These are phyloP conservation scores for Brachynemurus nebulosus DNA, from an alignment of 2,888 invertebrate genomes.

Conservation along the genomic window DNA sequence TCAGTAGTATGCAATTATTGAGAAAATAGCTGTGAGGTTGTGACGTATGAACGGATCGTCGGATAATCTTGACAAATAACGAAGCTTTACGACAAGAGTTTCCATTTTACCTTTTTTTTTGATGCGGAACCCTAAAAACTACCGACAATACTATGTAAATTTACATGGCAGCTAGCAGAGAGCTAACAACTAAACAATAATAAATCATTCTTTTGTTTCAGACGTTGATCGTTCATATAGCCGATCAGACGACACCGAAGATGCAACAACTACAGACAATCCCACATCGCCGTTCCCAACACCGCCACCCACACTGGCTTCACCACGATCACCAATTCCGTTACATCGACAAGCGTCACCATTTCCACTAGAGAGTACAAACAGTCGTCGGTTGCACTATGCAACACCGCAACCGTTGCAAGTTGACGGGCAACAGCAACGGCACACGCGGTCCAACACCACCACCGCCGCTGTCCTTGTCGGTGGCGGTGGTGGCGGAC, in stretches of 20 bases:
- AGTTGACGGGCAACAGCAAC: background rate
- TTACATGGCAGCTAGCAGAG: no score
- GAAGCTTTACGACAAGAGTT: no score
- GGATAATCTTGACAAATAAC: no score
- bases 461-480: background rate
- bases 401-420: slow-evolving; percentile 32
- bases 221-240: slow-evolving; percentile 54
- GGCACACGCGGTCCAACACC: slow-evolving; percentile 15
- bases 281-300: slow-evolving; percentile 40
- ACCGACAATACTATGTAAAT: no score
- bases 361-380: slow-evolving; percentile 54
- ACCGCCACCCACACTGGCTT: slow-evolving; percentile 36
- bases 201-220: slow-evolving; percentile 22
- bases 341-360: slow-evolving; percentile 53
- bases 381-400: slow-evolving; percentile 41
- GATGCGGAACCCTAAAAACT: no score
- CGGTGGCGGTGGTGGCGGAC: background rate
- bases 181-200: no score
- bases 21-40: no score
- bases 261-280: slow-evolving; percentile 39
- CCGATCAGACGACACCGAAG: slow-evolving; percentile 57
- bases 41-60: no score
- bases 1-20: no score
- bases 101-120: no score
- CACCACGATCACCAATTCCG: slow-evolving; percentile 42